A percentile compares a stretch with the other conserved stretches of the same genome.
Evolutionary conservation across 1,140 invertebrate species (phyloP).

Genomic region (Lethrus apterus): DNA sequence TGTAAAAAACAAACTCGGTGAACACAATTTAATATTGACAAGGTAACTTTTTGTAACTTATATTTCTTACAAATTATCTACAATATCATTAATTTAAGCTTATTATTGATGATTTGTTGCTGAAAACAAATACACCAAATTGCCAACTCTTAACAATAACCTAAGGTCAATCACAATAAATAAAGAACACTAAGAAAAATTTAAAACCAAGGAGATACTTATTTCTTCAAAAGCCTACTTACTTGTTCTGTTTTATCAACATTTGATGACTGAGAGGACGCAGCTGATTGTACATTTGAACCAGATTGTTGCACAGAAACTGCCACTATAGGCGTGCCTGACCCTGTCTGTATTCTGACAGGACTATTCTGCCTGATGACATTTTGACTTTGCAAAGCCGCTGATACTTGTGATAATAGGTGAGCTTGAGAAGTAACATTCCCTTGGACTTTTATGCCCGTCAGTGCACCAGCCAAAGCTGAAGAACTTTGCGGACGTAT

Average conservation of each 20-base stretch:
- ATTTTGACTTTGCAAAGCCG: slow-evolving; percentile 42
- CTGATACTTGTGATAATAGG: slow-evolving; percentile 40
- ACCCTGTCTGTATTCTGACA: slow-evolving; percentile 44
- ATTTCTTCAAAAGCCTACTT: slow-evolving; percentile 39
- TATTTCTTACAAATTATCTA: too few species aligned
- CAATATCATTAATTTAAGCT: too few species aligned
- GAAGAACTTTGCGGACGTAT: slow-evolving; percentile 40
- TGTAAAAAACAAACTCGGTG: too few species aligned
- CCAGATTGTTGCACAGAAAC: slow-evolving; percentile 40
- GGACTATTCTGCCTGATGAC: slow-evolving; percentile 40
- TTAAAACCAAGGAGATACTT: slow-evolving; percentile 12
- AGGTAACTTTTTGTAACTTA: too few species aligned
- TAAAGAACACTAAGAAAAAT: slow-evolving; percentile 8
- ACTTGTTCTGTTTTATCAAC: slow-evolving; percentile 33
- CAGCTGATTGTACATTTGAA: slow-evolving; percentile 15
- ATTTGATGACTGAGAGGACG: slow-evolving; percentile 10
- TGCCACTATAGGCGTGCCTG: slow-evolving; percentile 43
- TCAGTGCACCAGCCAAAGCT: slow-evolving; percentile 38
- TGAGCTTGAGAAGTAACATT: slow-evolving; percentile 37
- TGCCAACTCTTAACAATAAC: neutral
- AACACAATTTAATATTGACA: too few species aligned
- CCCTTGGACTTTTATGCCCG: slow-evolving; percentile 44
- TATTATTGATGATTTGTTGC: neutral
- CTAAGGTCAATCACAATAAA: neutral
- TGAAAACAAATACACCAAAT: neutral